Conservation (phyloP, 2,888 invertebrate genomes). For the Catocala sponsa region DNA sequence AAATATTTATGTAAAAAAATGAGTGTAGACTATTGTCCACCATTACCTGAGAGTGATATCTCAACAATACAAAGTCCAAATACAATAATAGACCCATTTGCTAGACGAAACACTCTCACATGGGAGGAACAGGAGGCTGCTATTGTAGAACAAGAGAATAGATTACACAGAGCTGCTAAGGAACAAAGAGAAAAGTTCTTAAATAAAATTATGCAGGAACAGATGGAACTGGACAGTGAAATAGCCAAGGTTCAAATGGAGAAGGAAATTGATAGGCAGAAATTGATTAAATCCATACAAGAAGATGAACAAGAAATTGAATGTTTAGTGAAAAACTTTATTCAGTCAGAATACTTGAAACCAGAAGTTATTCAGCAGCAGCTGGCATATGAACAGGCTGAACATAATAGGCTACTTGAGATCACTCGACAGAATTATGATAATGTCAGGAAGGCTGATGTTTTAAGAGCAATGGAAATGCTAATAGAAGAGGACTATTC, state of each 20-base stretch:
- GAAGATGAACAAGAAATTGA: slow-evolving; percentile 90
- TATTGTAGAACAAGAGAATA: slow-evolving; percentile 89
- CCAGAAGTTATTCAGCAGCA: slow-evolving; percentile 90
- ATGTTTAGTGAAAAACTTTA: slow-evolving; percentile 89
- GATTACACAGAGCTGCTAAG: slow-evolving; percentile 89
- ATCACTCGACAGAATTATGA: slow-evolving; percentile 88
- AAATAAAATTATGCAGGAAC: slow-evolving; percentile 87
- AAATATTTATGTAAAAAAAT: slow-evolving; percentile 86
- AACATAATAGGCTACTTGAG: slow-evolving; percentile 90
- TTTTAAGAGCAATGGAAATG: slow-evolving; percentile 91
- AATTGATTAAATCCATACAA: slow-evolving; percentile 89
- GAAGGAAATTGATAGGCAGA: slow-evolving; percentile 89
- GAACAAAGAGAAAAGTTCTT: slow-evolving; percentile 89
- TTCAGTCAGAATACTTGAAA: slow-evolving; percentile 86
- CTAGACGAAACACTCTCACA: slow-evolving; percentile 65
- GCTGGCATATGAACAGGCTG: slow-evolving; percentile 90
- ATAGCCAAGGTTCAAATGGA: slow-evolving; percentile 91
- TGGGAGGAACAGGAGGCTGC: slow-evolving; percentile 90
- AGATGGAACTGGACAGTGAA: slow-evolving; percentile 90
- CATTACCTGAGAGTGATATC: slow-evolving; percentile 67
- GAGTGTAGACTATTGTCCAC: slow-evolving; percentile 84
- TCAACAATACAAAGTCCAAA: slow-evolving; percentile 66
- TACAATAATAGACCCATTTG: slow-evolving; percentile 70
- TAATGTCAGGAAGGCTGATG: slow-evolving; percentile 90
- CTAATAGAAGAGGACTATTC: slow-evolving; percentile 90